phyloP scores from a whole-genome alignment of 30 jellyfish, hydroid and myxozoan genomes.

The Pelagia noctiluca region DNA sequence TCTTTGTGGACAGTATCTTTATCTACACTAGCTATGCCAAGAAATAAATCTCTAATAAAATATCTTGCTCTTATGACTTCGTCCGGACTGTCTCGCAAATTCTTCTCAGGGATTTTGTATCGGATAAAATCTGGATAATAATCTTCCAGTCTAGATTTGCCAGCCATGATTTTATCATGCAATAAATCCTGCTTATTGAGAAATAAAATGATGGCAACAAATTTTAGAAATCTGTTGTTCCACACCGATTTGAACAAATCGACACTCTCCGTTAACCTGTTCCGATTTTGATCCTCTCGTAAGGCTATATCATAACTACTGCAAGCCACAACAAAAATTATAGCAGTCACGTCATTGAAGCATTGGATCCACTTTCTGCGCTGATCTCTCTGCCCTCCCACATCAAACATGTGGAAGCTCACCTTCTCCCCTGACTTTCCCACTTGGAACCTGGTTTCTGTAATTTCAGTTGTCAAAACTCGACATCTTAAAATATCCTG shows the following conservation, averaged over 20 bases:
- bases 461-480: conserved; percentile 83
- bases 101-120: conserved; percentile 74
- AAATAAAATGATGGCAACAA: conserved; percentile 84
- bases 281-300: conserved; percentile 81
- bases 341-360: conserved; percentile 95
- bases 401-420: conserved; percentile 94
- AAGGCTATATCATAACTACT: conserved; percentile 87
- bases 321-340: conserved; percentile 86
- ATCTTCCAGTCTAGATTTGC: conserved; percentile 84
- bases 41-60: conserved; percentile 85
- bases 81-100: conserved; percentile 55
- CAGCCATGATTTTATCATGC: conserved; percentile 77
- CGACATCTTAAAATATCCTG: conserved; percentile 96
- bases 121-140: conserved; percentile 74
- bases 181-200: conserved; percentile 87
- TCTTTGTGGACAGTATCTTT: conserved; percentile 45
- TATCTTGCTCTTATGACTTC: conserved; percentile 90
- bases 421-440: conserved; percentile 79
- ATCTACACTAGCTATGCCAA: conserved; percentile 59
- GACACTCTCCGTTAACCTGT: conserved; percentile 89
- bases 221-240: conserved; percentile 89
- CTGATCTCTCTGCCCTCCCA: conserved; percentile 98
- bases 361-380: conserved; percentile 98
- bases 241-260: conserved; percentile 80
- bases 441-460: conserved; percentile 77